Percentiles rank a stretch among this genome's conserved stretches.
These are phyloP conservation scores for Papilio helenus DNA, from an alignment of 1,140 invertebrate species.

Conservation along the genomic window DNA sequence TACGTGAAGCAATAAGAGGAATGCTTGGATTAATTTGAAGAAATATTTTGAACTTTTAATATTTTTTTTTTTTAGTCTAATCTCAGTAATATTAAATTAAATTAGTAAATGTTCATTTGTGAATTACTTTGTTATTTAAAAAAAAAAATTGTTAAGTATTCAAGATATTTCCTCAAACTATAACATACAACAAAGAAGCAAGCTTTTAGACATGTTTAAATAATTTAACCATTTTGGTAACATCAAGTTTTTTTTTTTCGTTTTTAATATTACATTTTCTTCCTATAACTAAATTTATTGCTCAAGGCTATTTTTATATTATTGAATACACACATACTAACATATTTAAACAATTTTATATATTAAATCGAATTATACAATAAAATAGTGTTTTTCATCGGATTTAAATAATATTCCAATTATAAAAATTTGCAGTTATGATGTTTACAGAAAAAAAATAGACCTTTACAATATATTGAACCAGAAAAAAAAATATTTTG, in stretches of 20 bases:
- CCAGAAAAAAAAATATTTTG: no score
- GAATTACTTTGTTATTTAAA: neutral
- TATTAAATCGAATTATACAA: neutral
- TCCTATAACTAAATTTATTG: neutral
- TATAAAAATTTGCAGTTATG: no score
- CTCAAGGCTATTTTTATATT: neutral
- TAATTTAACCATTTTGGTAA: neutral
- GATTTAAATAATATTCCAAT: no score
- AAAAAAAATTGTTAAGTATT: neutral
- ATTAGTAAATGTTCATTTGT: no score
- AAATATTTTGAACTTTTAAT: slow-evolving; percentile 12
- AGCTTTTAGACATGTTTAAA: neutral
- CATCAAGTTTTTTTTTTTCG: neutral
- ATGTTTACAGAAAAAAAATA: no score
- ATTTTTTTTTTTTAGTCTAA: neutral
- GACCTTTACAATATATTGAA: no score
- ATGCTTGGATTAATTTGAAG: neutral
- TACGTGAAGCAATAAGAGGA: slow-evolving; percentile 25
- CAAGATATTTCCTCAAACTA: neutral
- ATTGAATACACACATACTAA: neutral
- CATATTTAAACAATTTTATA: neutral
- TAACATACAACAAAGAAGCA: neutral
- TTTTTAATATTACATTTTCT: neutral
- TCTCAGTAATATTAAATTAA: neutral
- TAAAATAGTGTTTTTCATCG: neutral